Percentiles rank a stretch among this genome's conserved stretches.
Evolutionary conservation across 2,113 vertebrate species (phyloP).

Genomic region (Casuarius casuarius): DNA sequence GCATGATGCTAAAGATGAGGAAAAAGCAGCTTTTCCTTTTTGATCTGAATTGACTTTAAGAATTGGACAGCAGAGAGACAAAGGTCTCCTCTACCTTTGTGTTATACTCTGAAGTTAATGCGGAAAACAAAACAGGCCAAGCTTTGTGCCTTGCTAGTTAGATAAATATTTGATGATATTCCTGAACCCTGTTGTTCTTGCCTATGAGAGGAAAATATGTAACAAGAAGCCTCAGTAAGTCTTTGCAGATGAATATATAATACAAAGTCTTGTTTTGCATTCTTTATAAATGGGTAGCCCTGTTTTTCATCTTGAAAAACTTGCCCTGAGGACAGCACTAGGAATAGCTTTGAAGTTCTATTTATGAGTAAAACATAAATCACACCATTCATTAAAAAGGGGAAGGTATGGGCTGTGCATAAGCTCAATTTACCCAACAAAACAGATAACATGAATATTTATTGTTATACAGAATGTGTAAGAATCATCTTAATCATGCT

Average conservation of each 20-base stretch:
- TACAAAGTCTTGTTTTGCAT: neutral
- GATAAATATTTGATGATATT: constrained; percentile 2
- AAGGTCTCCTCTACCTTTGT: neutral
- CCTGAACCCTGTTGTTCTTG: neutral
- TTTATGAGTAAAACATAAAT: neutral
- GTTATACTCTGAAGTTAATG: neutral
- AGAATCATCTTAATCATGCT: neutral
- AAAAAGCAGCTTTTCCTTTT: constrained; percentile 1
- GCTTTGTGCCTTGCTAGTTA: neutral
- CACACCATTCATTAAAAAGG: neutral
- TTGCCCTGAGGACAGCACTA: neutral
- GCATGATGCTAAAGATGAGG: neutral
- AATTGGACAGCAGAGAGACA: neutral
- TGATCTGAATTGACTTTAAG: neutral
- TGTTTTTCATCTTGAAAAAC: neutral
- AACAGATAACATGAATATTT: neutral
- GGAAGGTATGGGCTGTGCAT: neutral
- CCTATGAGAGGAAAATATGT: neutral
- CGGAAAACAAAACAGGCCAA: neutral
- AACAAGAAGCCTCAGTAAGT: neutral
- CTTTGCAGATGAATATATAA: neutral
- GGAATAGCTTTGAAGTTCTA: neutral
- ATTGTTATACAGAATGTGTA: neutral
- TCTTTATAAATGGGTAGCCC: neutral
- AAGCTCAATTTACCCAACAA: constrained; percentile 4